Conservation (phyloP, 2,113 vertebrate genomes). For the Glaucidium brasilianum region DNA sequence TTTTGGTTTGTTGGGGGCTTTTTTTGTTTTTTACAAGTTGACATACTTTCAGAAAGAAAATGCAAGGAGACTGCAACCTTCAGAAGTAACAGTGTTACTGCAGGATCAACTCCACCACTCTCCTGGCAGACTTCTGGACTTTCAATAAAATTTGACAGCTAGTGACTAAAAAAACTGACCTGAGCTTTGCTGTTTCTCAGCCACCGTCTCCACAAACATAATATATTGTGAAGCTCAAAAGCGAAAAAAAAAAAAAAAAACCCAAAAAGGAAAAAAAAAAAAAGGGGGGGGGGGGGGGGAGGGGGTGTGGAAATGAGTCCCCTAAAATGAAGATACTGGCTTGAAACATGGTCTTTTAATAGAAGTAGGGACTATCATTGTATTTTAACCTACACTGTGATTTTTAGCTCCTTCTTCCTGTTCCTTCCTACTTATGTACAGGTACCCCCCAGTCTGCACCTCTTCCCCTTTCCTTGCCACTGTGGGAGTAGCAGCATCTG, state of each 20-base stretch:
- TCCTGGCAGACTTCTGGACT: background rate
- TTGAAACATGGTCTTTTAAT: background rate
- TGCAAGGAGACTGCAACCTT: background rate
- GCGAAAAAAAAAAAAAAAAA: background rate
- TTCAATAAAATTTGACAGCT: background rate
- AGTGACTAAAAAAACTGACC: background rate
- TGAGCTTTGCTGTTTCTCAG: background rate
- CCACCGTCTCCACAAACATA: background rate
- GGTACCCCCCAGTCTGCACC: background rate
- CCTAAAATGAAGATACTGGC: background rate
- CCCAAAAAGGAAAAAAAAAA: background rate
- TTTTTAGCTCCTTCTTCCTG: background rate
- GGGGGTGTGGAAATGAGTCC: too few species aligned
- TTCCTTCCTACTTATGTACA: background rate
- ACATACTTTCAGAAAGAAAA: background rate
- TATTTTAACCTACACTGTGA: background rate
- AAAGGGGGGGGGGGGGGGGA: too few species aligned
- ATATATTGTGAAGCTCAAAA: background rate
- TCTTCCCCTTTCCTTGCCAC: background rate
- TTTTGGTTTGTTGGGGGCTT: background rate
- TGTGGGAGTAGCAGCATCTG: accelerated
- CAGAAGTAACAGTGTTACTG: background rate
- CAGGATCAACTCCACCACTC: background rate
- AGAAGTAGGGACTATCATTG: background rate
- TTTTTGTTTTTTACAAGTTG: background rate